Evolutionary conservation across 2,113 vertebrate genomes (phyloP).

Genomic region (Progne subis): DNA sequence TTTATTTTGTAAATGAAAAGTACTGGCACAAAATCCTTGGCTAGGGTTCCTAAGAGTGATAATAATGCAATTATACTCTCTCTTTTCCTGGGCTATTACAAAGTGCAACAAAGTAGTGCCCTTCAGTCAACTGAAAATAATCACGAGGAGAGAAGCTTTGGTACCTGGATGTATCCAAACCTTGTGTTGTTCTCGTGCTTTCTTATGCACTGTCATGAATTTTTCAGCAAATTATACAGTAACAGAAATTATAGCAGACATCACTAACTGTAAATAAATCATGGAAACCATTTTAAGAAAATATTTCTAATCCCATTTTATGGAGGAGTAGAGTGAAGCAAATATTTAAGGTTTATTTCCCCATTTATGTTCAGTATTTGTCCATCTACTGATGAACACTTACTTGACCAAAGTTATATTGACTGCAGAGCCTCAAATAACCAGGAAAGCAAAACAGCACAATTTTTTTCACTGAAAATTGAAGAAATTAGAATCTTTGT

Average conservation of each 20-base stretch:
- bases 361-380: not conserved
- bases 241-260: not conserved
- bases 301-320: not conserved
- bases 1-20: not conserved
- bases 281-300: not conserved
- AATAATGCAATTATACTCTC: not conserved
- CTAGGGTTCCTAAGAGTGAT: not conserved
- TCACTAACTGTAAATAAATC: rapidly evolving
- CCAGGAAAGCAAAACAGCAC: not conserved
- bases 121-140: not conserved
- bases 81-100: not conserved
- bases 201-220: not conserved
- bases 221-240: not conserved
- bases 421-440: not conserved
- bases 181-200: not conserved
- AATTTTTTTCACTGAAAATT: not conserved
- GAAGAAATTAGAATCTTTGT: not conserved
- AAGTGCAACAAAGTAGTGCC: not conserved
- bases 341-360: not conserved
- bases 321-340: not conserved
- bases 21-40: not conserved
- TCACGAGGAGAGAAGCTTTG: not conserved
- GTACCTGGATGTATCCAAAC: not conserved
- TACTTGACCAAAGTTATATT: not conserved
- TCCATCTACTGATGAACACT: not conserved